Evolutionary conservation across 1,140 invertebrate genomes (phyloP), one percentile per base, ranked within the genome.

Genomic region (Pissodes strobi): DNA sequence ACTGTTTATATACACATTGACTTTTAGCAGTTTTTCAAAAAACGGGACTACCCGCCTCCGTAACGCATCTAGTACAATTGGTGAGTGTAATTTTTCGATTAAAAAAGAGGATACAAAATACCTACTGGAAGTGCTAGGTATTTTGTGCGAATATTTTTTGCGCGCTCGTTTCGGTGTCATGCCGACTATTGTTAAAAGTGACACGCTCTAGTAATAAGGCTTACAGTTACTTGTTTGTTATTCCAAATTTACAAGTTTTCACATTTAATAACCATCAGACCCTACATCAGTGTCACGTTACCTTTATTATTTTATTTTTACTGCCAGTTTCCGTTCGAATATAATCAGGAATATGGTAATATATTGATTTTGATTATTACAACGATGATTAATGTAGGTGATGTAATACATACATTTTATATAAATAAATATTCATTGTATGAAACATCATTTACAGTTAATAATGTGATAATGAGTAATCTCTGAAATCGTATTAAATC

Each of bases 401-500:
- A 61, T 61, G 58, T 48, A 61, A 61, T 41, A 21, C 12, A 51
- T 49, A 52, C 30, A 49, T 22, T 59, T 59, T 22, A 46, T 48
- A 17, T 34, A 34, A 48, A 59, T 55, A 55, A 55, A 19, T 12
- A 19, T 38, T 18, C 51, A 55, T 59, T 59, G 27, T 53, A 38
- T 63, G 51, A 63, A 46, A 39, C 59, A 62, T 52, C 34, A 53
- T 53, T 23, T 62, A 62, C 59, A 30, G 59, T 56, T 63, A 55
- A 55, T 63, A n/a, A n/a, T n/a, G n/a, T n/a, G 60, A 62, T 53
- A 43, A 63, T 55, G 49, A 53, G 21, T 53, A 53, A 63, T 52
- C 39, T 2, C 15, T 37, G 30, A 37, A 37, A 37, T 2, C 30
- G 9, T 37, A 37, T 1, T n/a, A n/a, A n/a, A n/a, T n/a, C n/a